phyloP scores from a whole-genome alignment of 2,888 invertebrate genomes.

The Calliscelio sp. region DNA sequence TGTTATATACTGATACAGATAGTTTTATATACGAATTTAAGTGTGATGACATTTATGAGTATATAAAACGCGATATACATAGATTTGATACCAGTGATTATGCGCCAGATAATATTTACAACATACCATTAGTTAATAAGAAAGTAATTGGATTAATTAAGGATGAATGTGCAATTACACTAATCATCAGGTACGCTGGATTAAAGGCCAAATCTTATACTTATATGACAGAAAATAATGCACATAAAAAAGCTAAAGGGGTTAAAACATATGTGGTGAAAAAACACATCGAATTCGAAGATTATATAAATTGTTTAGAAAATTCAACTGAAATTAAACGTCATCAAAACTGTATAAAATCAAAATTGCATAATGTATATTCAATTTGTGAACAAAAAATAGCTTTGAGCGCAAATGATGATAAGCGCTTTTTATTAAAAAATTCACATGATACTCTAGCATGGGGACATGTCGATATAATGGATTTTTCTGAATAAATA shows the following conservation, averaged over 20 bases:
- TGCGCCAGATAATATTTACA: too few relatives aligned
- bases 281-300: constrained; percentile 2
- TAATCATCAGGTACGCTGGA: too few relatives aligned
- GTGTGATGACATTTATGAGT: constrained; percentile 81
- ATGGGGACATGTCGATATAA: constrained; percentile 25
- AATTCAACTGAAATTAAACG: background rate
- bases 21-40: too few relatives aligned
- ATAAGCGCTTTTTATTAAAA: constrained; percentile 16
- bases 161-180: constrained; percentile 51
- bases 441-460: background rate
- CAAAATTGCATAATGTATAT: constrained; percentile 34
- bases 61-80: constrained; percentile 71
- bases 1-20: too few relatives aligned
- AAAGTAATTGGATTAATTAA: background rate
- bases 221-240: constrained; percentile 61
- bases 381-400: constrained; percentile 8
- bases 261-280: constrained; percentile 1
- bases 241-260: constrained; percentile 1
- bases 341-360: constrained; percentile 12
- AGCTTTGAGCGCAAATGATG: constrained; percentile 20
- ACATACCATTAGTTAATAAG: constrained; percentile 8
- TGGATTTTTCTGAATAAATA: too few relatives aligned
- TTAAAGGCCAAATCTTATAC: too few relatives aligned
- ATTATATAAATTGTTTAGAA: constrained; percentile 10
- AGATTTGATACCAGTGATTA: constrained; percentile 80